Conservation (phyloP, 2,113 vertebrate genomes). For the Cygnus atratus region DNA sequence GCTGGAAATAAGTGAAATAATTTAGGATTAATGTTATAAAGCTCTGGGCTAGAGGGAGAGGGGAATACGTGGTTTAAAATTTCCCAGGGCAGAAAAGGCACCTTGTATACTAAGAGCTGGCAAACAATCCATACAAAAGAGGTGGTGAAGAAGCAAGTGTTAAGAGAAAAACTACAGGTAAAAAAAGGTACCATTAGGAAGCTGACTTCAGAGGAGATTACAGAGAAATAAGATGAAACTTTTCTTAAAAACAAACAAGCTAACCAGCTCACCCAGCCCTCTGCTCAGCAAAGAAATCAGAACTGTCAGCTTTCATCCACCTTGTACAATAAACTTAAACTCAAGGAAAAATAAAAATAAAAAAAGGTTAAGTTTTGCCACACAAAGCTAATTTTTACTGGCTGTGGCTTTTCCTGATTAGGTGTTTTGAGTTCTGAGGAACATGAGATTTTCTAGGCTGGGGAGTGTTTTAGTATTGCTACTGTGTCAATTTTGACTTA, state of each 20-base stretch:
- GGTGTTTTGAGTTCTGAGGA: neutral
- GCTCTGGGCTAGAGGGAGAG: too few relatives aligned
- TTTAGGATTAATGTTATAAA: conserved; percentile 1
- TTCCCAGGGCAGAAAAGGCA: neutral
- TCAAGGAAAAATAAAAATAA: neutral
- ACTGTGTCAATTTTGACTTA: conserved; percentile 56
- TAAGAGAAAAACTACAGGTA: neutral
- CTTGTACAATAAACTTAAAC: neutral
- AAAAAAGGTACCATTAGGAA: neutral
- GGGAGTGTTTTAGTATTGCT: neutral
- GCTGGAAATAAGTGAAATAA: conserved; percentile 9
- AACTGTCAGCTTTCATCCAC: conserved; percentile 15
- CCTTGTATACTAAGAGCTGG: neutral
- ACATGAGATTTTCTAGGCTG: neutral
- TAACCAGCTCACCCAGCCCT: neutral
- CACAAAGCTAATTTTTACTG: conserved; percentile 20
- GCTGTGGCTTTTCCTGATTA: neutral
- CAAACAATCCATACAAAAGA: neutral
- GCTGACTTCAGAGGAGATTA: neutral
- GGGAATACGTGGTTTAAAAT: neutral
- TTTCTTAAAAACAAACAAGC: conserved; percentile 13
- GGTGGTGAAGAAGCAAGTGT: neutral
- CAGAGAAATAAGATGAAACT: neutral
- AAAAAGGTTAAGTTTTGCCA: neutral
- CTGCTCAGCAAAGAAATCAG: conserved; percentile 51